phyloP scores from a whole-genome alignment of 2,113 vertebrate species.

The Bucco capensis region DNA sequence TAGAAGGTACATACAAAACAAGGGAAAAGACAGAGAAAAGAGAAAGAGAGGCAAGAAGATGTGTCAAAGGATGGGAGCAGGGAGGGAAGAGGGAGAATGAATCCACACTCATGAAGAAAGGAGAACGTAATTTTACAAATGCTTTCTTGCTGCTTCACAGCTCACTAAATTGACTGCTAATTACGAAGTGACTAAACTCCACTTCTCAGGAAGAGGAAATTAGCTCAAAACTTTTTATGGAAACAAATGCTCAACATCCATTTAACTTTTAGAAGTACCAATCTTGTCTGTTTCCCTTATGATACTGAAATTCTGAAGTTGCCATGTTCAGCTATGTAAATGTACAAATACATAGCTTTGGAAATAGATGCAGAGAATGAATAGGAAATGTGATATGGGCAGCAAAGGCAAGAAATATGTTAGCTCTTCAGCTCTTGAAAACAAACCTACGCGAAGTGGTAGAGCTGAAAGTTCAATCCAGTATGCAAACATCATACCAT shows the following conservation, averaged over 20 bases:
- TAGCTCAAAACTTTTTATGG: not conserved
- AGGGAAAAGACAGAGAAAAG: not conserved
- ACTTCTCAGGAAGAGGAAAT: slow-evolving; percentile 7
- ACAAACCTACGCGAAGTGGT: not conserved
- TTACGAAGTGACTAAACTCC: not conserved
- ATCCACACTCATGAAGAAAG: not conserved
- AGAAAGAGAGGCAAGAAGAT: not conserved
- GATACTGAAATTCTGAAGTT: not conserved
- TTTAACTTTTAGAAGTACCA: not conserved
- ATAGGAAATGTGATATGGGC: not conserved
- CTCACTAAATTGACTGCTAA: not conserved
- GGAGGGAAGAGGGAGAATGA: not conserved
- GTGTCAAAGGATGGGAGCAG: not conserved
- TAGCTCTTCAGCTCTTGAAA: not conserved
- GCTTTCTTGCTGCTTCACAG: not conserved
- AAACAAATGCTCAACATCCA: not conserved
- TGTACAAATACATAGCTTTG: not conserved
- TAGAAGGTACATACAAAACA: not conserved
- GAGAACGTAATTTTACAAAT: not conserved
- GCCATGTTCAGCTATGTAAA: not conserved
- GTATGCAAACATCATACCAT: not conserved
- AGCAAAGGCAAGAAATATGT: not conserved
- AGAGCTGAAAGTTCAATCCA: not conserved
- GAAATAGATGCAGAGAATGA: not conserved
- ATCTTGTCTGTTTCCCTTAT: not conserved